Percentiles rank a stretch among this genome's conserved stretches.
phyloP scores from a whole-genome alignment of 2,797 vertebrate genomes.

The Sebastes taczanowskii region DNA sequence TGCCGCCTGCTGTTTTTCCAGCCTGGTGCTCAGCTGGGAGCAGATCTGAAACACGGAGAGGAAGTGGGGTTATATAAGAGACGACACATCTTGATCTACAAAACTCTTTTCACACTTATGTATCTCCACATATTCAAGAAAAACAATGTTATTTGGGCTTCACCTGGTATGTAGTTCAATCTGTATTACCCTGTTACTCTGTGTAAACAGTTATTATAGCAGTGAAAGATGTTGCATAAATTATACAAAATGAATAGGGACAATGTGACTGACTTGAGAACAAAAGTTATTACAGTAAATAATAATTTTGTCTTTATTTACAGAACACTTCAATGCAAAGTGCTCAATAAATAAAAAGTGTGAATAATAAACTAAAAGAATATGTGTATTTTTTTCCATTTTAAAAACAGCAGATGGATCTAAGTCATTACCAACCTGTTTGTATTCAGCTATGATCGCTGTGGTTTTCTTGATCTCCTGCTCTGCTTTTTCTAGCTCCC shows the following conservation, averaged over 20 bases:
- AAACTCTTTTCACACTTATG: neutral
- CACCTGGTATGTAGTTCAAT: neutral
- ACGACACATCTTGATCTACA: neutral
- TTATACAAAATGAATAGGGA: no score
- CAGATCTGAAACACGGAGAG: constrained; percentile 87
- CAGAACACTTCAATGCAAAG: neutral
- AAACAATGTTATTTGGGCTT: neutral
- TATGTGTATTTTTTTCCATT: neutral
- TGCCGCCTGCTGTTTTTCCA: constrained; percentile 94
- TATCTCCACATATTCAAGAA: neutral
- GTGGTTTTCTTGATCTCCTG: constrained; percentile 98
- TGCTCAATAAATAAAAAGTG: neutral
- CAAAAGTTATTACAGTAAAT: neutral
- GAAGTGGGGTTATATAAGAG: neutral
- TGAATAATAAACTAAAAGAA: accelerated
- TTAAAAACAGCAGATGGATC: neutral
- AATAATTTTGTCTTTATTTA: neutral
- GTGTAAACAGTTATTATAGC: neutral
- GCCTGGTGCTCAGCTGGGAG: constrained; percentile 94
- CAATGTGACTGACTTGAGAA: neutral
- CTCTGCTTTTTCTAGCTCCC: constrained; percentile 97
- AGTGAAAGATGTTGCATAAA: neutral
- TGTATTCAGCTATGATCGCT: constrained; percentile 97
- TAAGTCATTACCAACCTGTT: constrained; percentile 85
- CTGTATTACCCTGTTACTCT: neutral